These are phyloP conservation scores for Ophonus ardosiacus DNA, from an alignment of 2,888 invertebrate species.

Conservation along the genomic window DNA sequence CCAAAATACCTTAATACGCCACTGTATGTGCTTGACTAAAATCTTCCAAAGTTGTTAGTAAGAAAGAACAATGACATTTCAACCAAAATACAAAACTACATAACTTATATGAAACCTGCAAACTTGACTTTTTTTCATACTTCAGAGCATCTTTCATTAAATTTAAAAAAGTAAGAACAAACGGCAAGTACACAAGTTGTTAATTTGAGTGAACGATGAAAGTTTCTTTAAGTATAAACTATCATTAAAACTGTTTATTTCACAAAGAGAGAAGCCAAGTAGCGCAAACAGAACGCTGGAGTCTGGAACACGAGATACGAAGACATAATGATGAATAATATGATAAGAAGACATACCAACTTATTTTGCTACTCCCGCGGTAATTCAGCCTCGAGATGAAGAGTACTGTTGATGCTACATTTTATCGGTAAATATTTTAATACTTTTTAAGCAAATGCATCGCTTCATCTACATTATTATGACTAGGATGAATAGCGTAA, in stretches of 20 bases:
- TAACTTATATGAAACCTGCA: not conserved
- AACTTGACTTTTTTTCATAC: slow-evolving; percentile 29
- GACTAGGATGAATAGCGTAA: not conserved
- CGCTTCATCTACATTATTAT: not conserved
- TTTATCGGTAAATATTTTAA: not conserved
- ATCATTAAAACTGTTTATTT: slow-evolving; percentile 39
- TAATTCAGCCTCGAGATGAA: not conserved
- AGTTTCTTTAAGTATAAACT: slow-evolving; percentile 36
- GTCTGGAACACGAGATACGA: slow-evolving; percentile 26
- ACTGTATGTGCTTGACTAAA: too few species aligned
- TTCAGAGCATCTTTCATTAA: not conserved
- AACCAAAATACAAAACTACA: not conserved
- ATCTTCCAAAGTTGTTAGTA: too few species aligned
- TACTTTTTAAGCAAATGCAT: slow-evolving; percentile 14
- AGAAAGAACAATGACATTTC: too few species aligned
- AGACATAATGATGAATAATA: slow-evolving; percentile 62
- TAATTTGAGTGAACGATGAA: not conserved
- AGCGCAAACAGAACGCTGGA: slow-evolving; percentile 9
- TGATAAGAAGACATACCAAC: slow-evolving; percentile 44
- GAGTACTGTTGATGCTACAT: slow-evolving; percentile 8
- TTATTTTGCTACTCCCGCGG: not conserved
- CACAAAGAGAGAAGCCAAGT: slow-evolving; percentile 16
- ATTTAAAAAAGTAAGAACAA: slow-evolving; percentile 10
- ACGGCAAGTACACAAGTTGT: slow-evolving; percentile 1
- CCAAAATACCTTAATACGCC: too few species aligned